Percentiles rank a stretch among this genome's conserved stretches.
Conservation (phyloP, 2,797 vertebrate species). For the Poecilia wingei region DNA sequence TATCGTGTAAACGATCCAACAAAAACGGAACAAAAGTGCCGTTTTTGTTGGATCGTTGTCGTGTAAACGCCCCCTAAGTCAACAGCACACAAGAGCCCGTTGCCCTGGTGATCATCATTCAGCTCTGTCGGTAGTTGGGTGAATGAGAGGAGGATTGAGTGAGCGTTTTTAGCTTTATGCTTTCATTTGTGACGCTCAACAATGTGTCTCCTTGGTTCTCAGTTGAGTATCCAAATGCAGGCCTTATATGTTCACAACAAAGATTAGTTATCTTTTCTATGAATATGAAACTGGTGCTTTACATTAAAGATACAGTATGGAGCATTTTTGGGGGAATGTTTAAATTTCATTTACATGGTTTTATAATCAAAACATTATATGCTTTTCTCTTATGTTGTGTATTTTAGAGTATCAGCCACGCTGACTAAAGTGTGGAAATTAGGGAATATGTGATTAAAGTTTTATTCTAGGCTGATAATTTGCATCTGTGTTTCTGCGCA, state of each 20-base stretch:
- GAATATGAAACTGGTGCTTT: neutral
- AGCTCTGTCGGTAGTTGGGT: neutral
- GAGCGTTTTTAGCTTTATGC: neutral
- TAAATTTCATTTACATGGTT: neutral
- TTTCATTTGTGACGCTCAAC: neutral
- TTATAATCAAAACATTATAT: neutral
- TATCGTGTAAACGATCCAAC: too few relatives aligned
- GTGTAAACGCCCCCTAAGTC: too few relatives aligned
- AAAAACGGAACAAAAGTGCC: too few relatives aligned
- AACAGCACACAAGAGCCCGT: neutral
- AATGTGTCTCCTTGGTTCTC: neutral
- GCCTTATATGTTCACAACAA: neutral
- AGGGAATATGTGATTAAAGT: neutral
- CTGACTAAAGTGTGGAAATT: neutral
- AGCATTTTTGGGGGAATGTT: neutral
- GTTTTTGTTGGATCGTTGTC: too few relatives aligned
- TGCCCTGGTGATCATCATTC: neutral
- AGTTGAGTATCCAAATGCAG: neutral
- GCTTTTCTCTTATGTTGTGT: neutral
- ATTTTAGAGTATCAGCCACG: neutral
- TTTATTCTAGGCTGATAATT: conserved; percentile 2
- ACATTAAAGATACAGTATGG: neutral
- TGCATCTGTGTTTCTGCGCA: conserved; percentile 60
- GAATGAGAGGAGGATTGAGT: neutral
- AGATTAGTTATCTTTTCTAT: neutral